phyloP scores from a whole-genome alignment of 2,797 vertebrate species.

The Typhlichthys subterraneus region DNA sequence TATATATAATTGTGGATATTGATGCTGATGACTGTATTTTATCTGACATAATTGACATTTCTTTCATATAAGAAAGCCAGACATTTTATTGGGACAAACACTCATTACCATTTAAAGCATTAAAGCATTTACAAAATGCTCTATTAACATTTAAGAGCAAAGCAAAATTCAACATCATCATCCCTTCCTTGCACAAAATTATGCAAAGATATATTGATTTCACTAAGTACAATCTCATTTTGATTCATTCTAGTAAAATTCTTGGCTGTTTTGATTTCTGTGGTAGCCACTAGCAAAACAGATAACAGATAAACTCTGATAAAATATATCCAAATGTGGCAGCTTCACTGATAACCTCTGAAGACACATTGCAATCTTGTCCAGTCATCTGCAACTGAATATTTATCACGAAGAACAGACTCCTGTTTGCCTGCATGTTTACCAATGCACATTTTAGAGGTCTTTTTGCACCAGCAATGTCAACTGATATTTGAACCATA shows the following conservation, averaged over 20 bases:
- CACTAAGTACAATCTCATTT: constrained; percentile 74
- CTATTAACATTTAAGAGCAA: constrained; percentile 81
- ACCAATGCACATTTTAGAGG: constrained; percentile 60
- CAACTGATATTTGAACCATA: constrained; percentile 29
- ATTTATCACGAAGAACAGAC: constrained; percentile 82
- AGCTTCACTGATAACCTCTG: constrained; percentile 80
- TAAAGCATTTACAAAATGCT: constrained; percentile 73
- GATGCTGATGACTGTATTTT: constrained; percentile 66
- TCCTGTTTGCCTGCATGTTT: constrained; percentile 69
- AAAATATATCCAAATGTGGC: constrained; percentile 85
- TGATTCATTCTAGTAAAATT: constrained; percentile 58
- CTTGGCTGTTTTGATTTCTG: constrained; percentile 70
- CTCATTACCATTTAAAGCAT: constrained; percentile 58
- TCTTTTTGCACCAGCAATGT: constrained; percentile 36
- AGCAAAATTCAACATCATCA: constrained; percentile 58
- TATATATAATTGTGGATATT: constrained; percentile 60
- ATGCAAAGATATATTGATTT: constrained; percentile 74
- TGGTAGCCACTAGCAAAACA: constrained; percentile 75
- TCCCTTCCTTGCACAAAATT: constrained; percentile 70
- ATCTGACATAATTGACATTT: constrained; percentile 75
- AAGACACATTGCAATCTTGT: constrained; percentile 79
- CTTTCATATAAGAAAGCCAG: constrained; percentile 65
- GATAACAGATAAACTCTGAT: constrained; percentile 83
- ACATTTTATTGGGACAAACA: constrained; percentile 63
- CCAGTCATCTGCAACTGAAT: constrained; percentile 81